phyloP scores from a whole-genome alignment of 2,797 vertebrate species.

The Paedocypris micromegethes region DNA sequence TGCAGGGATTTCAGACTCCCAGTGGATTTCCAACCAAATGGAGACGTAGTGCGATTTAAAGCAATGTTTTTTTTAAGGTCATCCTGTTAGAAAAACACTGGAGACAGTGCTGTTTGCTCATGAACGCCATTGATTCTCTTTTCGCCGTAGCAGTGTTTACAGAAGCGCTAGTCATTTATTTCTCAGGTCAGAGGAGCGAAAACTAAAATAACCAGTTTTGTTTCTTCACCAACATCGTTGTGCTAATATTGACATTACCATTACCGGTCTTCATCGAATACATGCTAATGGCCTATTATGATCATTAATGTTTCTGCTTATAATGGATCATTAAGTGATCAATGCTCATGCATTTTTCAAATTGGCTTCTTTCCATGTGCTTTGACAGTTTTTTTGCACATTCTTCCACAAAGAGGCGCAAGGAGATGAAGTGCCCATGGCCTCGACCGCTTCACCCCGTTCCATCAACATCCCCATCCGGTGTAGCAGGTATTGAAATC shows the following conservation, averaged over 20 bases:
- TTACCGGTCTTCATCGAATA: constrained; percentile 15
- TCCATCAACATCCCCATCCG: constrained; percentile 19
- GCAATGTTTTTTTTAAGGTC: constrained; percentile 41
- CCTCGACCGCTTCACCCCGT: constrained; percentile 10
- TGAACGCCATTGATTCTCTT: constrained; percentile 39
- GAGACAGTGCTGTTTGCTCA: constrained; percentile 36
- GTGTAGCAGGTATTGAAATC: constrained; percentile 15
- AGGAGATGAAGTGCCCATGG: constrained; percentile 20
- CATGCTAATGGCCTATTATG: constrained; percentile 21
- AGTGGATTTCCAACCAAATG: constrained; percentile 26
- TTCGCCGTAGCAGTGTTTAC: constrained; percentile 33
- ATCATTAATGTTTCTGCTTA: constrained; percentile 13
- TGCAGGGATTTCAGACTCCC: constrained; percentile 20
- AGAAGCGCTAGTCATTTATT: constrained; percentile 37
- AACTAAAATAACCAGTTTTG: constrained; percentile 8
- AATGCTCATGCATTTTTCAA: constrained; percentile 23
- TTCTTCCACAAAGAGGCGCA: constrained; percentile 8
- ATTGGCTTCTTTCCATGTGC: constrained; percentile 8
- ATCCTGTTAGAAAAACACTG: constrained; percentile 31
- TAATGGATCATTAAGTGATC: constrained; percentile 28
- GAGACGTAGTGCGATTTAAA: constrained; percentile 33
- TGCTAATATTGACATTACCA: constrained; percentile 32
- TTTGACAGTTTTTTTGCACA: constrained; percentile 19
- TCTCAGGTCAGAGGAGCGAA: constrained; percentile 20
- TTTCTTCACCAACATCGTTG: background rate